Evolutionary conservation across 2,888 invertebrate genomes (phyloP).

Genomic region (Baccha elongata): DNA sequence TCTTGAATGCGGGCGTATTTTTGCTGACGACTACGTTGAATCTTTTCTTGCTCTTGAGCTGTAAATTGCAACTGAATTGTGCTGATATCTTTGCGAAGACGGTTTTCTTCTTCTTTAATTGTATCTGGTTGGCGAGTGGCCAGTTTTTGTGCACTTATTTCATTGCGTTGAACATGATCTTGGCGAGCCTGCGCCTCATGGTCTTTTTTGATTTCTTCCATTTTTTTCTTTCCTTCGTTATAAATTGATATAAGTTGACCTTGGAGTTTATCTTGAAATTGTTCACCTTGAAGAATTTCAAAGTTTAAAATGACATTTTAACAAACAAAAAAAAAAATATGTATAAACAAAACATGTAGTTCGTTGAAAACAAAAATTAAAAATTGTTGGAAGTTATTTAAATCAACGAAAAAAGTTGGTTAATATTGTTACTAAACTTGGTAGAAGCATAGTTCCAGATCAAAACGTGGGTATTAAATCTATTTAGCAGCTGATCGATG

Average conservation of each 20-base stretch:
- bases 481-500: too few species aligned
- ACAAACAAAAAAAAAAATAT: not conserved
- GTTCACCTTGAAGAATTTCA: slow-evolving; percentile 75
- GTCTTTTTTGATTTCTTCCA: slow-evolving; percentile 81
- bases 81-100: slow-evolving; percentile 83
- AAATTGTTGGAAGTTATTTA: too few species aligned
- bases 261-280: slow-evolving; percentile 81
- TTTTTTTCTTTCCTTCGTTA: slow-evolving; percentile 81
- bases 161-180: slow-evolving; percentile 82
- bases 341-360: too few species aligned
- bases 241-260: slow-evolving; percentile 82
- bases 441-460: too few species aligned
- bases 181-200: slow-evolving; percentile 80
- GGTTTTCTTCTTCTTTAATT: slow-evolving; percentile 82
- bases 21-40: slow-evolving; percentile 76
- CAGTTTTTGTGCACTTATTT: slow-evolving; percentile 83
- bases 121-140: slow-evolving; percentile 82
- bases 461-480: too few species aligned
- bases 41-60: slow-evolving; percentile 78
- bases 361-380: too few species aligned
- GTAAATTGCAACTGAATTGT: slow-evolving; percentile 82
- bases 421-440: too few species aligned
- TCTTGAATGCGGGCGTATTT: slow-evolving; percentile 78
- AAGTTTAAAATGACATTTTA: not conserved
- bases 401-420: too few species aligned